Conservation (phyloP, 2,797 vertebrate genomes). For the Enteromius treurensis region DNA sequence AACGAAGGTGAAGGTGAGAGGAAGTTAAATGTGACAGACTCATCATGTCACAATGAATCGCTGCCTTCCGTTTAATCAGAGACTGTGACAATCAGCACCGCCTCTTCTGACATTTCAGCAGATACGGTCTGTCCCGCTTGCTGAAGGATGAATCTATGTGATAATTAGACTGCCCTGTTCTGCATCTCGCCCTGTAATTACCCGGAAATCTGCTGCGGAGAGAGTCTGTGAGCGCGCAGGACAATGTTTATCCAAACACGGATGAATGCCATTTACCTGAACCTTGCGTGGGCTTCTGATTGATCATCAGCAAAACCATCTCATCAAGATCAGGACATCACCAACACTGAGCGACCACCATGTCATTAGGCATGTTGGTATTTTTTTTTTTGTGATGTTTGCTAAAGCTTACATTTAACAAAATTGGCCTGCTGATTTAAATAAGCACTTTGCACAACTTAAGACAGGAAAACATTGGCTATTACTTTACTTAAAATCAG, state of each 20-base stretch:
- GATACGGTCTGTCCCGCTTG: not conserved
- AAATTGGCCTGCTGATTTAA: not conserved
- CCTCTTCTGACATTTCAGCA: slow-evolving; percentile 44
- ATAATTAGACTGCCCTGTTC: slow-evolving; percentile 48
- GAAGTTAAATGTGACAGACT: slow-evolving; percentile 11
- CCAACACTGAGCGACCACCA: not conserved
- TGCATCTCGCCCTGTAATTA: slow-evolving; percentile 35
- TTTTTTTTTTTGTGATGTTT: not conserved
- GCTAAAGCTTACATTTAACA: not conserved
- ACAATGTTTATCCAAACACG: slow-evolving; percentile 17
- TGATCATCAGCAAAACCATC: slow-evolving; percentile 1
- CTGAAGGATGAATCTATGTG: slow-evolving; percentile 38
- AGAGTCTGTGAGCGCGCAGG: not conserved
- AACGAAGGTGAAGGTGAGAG: slow-evolving; percentile 23
- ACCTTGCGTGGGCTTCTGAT: not conserved
- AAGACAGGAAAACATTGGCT: too few species aligned
- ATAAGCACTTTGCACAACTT: not conserved
- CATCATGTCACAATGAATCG: slow-evolving; percentile 3
- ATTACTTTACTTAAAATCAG: not conserved
- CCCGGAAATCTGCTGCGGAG: slow-evolving; percentile 11
- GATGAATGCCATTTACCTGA: slow-evolving; percentile 2
- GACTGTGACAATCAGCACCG: slow-evolving; percentile 26
- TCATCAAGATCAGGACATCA: slow-evolving; percentile 5
- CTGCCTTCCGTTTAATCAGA: slow-evolving; percentile 35
- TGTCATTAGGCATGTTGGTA: not conserved